Conservation (phyloP, 2,888 invertebrate genomes). For the Euspilapteryx auroguttella region DNA sequence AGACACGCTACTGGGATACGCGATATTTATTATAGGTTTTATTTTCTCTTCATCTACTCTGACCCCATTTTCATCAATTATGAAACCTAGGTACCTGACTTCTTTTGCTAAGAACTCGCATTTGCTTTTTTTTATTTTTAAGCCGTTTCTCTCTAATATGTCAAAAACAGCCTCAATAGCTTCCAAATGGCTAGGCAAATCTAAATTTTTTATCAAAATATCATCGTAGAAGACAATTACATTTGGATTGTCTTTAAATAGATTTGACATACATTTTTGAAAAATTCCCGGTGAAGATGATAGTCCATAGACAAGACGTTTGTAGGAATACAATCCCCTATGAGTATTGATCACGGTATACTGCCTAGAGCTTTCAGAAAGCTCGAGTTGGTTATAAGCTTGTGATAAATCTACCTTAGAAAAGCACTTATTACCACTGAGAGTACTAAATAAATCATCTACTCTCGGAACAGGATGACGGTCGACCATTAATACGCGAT, state of each 20-base stretch:
- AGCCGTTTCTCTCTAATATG: background rate
- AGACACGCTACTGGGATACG: background rate
- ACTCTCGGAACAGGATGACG: slow-evolving; percentile 6
- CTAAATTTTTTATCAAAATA: no score
- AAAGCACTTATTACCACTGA: slow-evolving; percentile 4
- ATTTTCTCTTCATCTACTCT: slow-evolving; percentile 1
- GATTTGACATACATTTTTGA: no score
- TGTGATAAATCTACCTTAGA: no score
- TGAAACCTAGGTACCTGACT: no score
- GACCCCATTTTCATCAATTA: slow-evolving; percentile 1
- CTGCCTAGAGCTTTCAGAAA: background rate
- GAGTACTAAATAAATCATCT: slow-evolving; percentile 6
- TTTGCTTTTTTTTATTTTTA: no score
- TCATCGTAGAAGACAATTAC: no score
- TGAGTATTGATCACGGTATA: no score
- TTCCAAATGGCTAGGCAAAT: no score
- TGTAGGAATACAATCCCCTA: no score
- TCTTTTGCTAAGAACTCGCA: background rate
- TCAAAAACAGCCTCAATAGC: background rate
- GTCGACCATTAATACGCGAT: slow-evolving; percentile 5
- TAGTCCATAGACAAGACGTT: no score
- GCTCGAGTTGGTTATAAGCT: background rate
- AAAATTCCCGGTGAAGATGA: no score
- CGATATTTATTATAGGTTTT: slow-evolving; percentile 1
- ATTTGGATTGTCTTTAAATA: no score